A percentile compares a stretch with the other conserved stretches of the same genome.
These are phyloP conservation scores for Halictus ligatus DNA, from an alignment of 2,888 invertebrate genomes.

Conservation along the genomic window DNA sequence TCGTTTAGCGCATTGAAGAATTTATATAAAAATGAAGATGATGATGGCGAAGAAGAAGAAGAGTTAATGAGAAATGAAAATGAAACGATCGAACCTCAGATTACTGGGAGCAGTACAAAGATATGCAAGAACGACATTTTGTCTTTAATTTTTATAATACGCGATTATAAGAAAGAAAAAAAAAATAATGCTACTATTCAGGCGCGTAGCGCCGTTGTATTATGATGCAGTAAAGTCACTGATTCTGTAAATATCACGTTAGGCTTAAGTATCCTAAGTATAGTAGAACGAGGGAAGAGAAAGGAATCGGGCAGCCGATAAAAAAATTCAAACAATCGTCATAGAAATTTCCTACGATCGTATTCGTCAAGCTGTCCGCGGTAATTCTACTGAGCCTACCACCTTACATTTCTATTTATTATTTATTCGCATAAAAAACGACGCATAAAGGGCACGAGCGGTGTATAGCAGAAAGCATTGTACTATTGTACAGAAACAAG, in stretches of 20 bases:
- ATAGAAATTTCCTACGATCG: slow-evolving; percentile 44
- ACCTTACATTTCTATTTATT: slow-evolving; percentile 79
- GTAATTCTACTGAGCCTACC: slow-evolving; percentile 73
- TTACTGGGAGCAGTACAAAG: slow-evolving; percentile 81
- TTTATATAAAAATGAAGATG: slow-evolving; percentile 59
- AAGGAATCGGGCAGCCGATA: slow-evolving; percentile 64
- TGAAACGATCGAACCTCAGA: slow-evolving; percentile 70
- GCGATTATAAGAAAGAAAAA: slow-evolving; percentile 39
- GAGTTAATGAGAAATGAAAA: slow-evolving; percentile 1
- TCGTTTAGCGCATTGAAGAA: slow-evolving; percentile 69
- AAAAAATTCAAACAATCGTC: slow-evolving; percentile 57
- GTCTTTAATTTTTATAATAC: slow-evolving; percentile 80
- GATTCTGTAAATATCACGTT: slow-evolving; percentile 77
- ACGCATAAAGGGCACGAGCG: slow-evolving; percentile 76
- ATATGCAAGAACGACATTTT: slow-evolving; percentile 78
- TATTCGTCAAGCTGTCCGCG: slow-evolving; percentile 60
- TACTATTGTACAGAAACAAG: slow-evolving; percentile 80
- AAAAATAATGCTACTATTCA: slow-evolving; percentile 61
- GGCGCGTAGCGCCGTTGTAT: slow-evolving; percentile 71
- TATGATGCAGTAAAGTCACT: slow-evolving; percentile 63
- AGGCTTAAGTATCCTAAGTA: slow-evolving; percentile 71
- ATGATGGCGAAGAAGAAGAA: slow-evolving; percentile 8
- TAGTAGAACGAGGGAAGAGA: slow-evolving; percentile 45
- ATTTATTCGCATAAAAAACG: slow-evolving; percentile 80
- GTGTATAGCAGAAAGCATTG: slow-evolving; percentile 75